Evolutionary conservation across 2,797 vertebrate species (phyloP), one percentile per base, ranked within the genome.

Genomic region (Miichthys miiuy): DNA sequence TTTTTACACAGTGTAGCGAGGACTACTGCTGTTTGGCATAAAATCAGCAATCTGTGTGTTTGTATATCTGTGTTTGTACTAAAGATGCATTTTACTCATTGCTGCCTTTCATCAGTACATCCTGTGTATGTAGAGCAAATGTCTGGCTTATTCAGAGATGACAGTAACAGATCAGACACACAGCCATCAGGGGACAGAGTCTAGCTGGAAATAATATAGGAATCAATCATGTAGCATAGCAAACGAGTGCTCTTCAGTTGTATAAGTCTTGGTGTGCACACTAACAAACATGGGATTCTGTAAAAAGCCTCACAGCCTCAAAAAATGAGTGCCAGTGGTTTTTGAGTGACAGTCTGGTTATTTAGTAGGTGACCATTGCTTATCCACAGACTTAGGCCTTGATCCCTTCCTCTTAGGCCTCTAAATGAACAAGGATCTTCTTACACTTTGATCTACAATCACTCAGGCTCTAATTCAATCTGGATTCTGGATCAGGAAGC

Each of bases 311-410:
- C 30, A 42, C 2, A 62, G 50, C 21, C 70, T 34, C 1, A 57
- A 44, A 77, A 20, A 72, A 41, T 42, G 56, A 60, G 65, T 51
- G 50, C 48, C 63, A 38, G 44, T 50, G 34, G 23, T 64, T 82
- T 85, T 80, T 89, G 88, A 91, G 73, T 87, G 85, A 89, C 87
- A 90, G 77, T 34, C 66, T 70, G 62, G 82, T 81, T 90, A 90
- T 91, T 91, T 90, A 87, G 88, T 78, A 89, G 90, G 90, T 93
- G 89, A 90, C 88, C 83, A 77, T 48, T 69, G 81, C 82, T 91
- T 91, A 93, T 93, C 84, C 84, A 75, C 30, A 76, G 90, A 78
- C 74, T 91, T 91, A 91, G 77, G 72, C 79, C 72, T 75, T 88
- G 81, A 91, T 89, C 90, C 86, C 65, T 78, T 79, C 72, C 83